Base-by-base conservation (phyloP, 2,113 vertebrate genomes). In the Lophochroa leadbeateri region DNA sequence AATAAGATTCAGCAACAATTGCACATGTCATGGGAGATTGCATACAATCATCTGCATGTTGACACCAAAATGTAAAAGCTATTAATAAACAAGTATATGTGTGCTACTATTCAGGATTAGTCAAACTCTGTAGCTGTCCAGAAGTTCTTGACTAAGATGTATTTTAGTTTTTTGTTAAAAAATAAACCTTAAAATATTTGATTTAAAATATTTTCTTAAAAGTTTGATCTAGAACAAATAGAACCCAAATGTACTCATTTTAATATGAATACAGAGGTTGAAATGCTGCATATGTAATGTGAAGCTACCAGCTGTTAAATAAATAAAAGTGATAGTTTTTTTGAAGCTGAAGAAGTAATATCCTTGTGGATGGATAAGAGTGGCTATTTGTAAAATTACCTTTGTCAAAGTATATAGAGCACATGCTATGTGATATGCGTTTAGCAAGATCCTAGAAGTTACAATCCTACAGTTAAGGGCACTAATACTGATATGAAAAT, bases 1-100 rank as follows among this genome's bases (percentile, higher is more conserved):
- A 64, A 2, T 12, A 39, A 41, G 19, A 60, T 65, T 83, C 53
- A 81, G 10, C 31, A 81, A 52, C 12, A 83, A 53, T 21, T 18
- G 7, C 0, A 1, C 3, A 1, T 33, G 24, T 35, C 17, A 27
- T 39, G 33, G 39, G 10, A 90, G 13, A 46, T 1, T n/a, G 29
- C 27, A 60, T 12, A 47, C 3, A 37, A 28, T 39, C 7, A 41
- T 90, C 86, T 64, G 5, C 33, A 60, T 35, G 21, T 49, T 82
- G 21, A 44, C n/a, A 64, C 2, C 15, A 90, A 75, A 71, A 43
- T 8, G 9, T 25, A 31, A n/a, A 81, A 86, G 25, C 16, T 67
- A 11, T 44, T 47, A 33, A 63, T 31, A 35, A 79, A 74, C 67
- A 35, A 82, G 21, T 8, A 31, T 25, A 37, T 18, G 1, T 31